Conservation (phyloP, 37 sponge, comb jelly and placozoan genomes). For the Lycopodina hypogea region DNA sequence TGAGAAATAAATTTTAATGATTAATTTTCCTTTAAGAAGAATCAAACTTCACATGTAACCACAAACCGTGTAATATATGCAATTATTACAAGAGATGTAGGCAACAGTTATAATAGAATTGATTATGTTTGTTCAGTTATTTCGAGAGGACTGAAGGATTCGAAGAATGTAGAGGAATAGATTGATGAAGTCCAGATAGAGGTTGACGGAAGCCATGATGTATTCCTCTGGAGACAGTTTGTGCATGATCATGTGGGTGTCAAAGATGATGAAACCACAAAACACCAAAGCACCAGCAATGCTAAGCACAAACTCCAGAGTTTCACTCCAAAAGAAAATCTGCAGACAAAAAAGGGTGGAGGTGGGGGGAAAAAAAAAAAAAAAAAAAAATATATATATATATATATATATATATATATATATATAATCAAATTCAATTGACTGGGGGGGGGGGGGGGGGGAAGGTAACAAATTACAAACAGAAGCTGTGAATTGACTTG, state of each 20-base stretch:
- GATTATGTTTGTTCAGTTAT: too few relatives aligned
- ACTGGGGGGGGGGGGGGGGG: too few relatives aligned
- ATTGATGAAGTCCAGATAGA: conserved; percentile 94
- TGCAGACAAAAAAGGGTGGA: conserved; percentile 43
- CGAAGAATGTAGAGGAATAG: conserved; percentile 90
- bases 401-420: background rate
- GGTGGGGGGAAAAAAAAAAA: background rate
- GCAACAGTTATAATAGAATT: too few relatives aligned
- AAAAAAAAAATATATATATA: background rate
- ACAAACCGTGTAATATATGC: too few relatives aligned
- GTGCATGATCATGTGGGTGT: conserved; percentile 95
- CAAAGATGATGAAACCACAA: conserved; percentile 94
- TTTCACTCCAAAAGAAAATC: conserved; percentile 77
- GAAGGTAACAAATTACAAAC: background rate
- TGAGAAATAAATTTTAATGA: too few relatives aligned
- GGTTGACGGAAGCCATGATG: conserved; percentile 90
- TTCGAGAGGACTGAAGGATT: conserved; percentile 59
- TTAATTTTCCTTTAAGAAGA: too few relatives aligned
- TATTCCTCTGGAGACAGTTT: conserved; percentile 93
- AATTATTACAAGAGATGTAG: too few relatives aligned
- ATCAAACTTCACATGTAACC: too few relatives aligned
- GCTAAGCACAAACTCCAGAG: conserved; percentile 81
- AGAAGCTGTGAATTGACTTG: too few relatives aligned
- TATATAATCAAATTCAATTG: background rate
- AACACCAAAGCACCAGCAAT: conserved; percentile 91